A percentile compares a stretch with the other conserved stretches of the same genome.
These are phyloP conservation scores for Rhinatrema bivittatum DNA, from an alignment of 2,797 vertebrate species.

Conservation along the genomic window DNA sequence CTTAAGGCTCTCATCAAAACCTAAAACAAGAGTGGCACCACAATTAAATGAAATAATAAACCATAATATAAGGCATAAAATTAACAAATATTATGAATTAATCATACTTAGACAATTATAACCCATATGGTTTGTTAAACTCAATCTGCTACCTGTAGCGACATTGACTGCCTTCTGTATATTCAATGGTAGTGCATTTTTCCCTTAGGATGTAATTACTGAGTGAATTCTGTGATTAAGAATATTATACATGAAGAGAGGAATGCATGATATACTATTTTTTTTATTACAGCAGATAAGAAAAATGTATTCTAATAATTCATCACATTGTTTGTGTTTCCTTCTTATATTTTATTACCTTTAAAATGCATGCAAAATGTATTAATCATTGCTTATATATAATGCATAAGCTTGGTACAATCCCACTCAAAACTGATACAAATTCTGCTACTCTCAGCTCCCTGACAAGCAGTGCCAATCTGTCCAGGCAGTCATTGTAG, in stretches of 20 bases:
- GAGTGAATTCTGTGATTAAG: conserved; percentile 52
- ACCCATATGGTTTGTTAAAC: conserved; percentile 98
- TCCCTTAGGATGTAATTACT: conserved; percentile 38
- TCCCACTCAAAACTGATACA: too few relatives aligned
- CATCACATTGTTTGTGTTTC: too few relatives aligned
- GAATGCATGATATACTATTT: conserved; percentile 17
- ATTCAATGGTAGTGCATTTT: conserved; percentile 13
- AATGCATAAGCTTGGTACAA: too few relatives aligned
- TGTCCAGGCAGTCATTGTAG: too few relatives aligned
- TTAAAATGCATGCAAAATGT: neutral
- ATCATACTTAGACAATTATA: conserved; percentile 88
- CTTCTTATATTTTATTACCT: neutral
- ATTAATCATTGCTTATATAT: too few relatives aligned
- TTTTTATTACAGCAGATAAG: conserved; percentile 19
- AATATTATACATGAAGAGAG: conserved; percentile 39
- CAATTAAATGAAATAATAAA: conserved; percentile 77
- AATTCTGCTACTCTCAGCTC: too few relatives aligned
- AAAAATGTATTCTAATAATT: conserved; percentile 13
- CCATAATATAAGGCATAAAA: conserved; percentile 92
- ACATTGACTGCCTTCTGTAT: conserved; percentile 37
- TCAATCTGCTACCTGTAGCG: conserved; percentile 82
- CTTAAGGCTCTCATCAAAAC: conserved; percentile 70
- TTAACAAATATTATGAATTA: conserved; percentile 91
- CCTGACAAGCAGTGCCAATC: too few relatives aligned
- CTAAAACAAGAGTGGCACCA: conserved; percentile 46